Conservation (phyloP, 2,888 invertebrate species). For the Drosophila melanosoma region DNA sequence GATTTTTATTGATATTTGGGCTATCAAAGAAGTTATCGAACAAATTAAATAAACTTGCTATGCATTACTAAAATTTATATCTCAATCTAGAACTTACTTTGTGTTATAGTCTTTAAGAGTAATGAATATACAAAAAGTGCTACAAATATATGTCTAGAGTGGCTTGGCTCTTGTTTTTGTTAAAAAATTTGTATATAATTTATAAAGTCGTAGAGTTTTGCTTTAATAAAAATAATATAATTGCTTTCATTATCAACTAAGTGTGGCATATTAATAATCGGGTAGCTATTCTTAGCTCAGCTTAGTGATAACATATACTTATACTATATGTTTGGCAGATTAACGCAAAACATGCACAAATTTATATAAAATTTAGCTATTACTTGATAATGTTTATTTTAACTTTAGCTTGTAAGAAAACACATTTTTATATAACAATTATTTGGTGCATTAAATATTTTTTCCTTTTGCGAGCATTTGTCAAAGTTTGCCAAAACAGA, state of each 20-base stretch:
- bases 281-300: too few species aligned
- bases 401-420: background rate
- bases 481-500: background rate
- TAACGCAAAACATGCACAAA: background rate
- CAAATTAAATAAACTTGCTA: background rate
- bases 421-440: too few species aligned
- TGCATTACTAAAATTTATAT: background rate
- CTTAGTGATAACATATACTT: background rate
- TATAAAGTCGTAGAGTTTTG: background rate
- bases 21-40: background rate
- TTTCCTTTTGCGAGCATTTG: background rate
- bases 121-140: background rate
- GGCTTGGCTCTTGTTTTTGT: background rate
- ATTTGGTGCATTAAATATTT: background rate
- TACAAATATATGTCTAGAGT: background rate
- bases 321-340: rapidly evolving
- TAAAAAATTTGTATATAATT: background rate
- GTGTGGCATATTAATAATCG: background rate
- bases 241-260: background rate
- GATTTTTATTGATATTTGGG: background rate
- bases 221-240: too few species aligned
- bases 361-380: too few species aligned
- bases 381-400: too few species aligned
- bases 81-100: background rate
- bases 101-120: background rate